Evolutionary conservation across 2,113 vertebrate genomes (phyloP).

Genomic region (Apodemus speciosus): DNA sequence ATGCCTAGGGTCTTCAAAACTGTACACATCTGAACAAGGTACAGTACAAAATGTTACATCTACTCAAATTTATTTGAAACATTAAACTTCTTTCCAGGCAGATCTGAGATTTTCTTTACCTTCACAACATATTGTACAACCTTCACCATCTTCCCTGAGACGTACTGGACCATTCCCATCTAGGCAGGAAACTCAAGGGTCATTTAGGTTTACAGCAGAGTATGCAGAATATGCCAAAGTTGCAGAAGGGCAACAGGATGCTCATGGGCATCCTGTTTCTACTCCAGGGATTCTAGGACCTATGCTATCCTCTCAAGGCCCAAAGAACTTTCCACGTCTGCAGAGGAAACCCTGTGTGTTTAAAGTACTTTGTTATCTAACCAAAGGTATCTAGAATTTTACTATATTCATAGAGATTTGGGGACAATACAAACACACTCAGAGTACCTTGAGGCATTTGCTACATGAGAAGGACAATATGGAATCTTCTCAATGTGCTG

Average conservation of each 20-base stretch:
- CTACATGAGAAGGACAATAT: too few species aligned
- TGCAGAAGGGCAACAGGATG: background rate
- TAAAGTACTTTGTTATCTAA: background rate
- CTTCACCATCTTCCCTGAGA: background rate
- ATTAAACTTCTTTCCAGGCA: background rate
- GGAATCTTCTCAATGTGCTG: too few species aligned
- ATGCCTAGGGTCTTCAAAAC: background rate
- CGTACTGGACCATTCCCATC: fast-evolving
- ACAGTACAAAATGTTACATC: fast-evolving
- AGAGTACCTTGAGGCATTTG: too few species aligned
- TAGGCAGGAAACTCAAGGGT: background rate
- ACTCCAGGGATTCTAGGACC: background rate
- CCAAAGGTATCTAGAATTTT: background rate
- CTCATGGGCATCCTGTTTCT: background rate
- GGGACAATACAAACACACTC: background rate
- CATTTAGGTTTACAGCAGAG: fast-evolving
- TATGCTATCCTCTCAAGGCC: background rate
- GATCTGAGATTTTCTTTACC: background rate
- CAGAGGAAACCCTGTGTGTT: background rate
- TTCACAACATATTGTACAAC: background rate
- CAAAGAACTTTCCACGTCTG: background rate
- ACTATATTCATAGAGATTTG: background rate
- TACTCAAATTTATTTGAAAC: background rate
- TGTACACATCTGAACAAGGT: fast-evolving
- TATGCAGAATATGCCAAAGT: background rate